These are phyloP conservation scores for Trissolcus japonicus DNA, from an alignment of 2,888 invertebrate species.

Conservation along the genomic window DNA sequence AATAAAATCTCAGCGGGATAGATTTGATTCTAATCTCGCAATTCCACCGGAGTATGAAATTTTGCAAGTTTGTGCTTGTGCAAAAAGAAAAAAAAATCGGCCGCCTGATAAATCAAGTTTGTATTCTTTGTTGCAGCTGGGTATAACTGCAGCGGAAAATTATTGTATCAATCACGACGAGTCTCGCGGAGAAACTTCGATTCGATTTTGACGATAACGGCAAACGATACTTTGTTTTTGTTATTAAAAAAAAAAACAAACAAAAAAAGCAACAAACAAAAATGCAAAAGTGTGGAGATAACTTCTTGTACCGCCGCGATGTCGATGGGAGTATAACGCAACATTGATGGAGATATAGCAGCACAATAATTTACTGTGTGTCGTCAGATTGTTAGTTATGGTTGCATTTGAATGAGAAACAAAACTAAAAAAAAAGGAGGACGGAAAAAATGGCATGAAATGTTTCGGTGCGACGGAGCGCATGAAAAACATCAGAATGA, in stretches of 20 bases:
- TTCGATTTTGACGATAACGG: no score
- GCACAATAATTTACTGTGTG: constrained; percentile 21
- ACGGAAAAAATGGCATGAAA: constrained; percentile 4
- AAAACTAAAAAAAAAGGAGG: constrained; percentile 11
- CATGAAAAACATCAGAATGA: constrained; percentile 15
- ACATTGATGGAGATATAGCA: constrained; percentile 9
- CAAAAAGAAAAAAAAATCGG: no score
- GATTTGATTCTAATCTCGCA: no score
- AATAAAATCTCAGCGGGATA: no score
- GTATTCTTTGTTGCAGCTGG: no score
- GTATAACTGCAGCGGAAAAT: no score
- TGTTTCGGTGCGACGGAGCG: constrained; percentile 3
- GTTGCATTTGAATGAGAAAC: constrained; percentile 7
- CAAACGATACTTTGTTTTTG: no score
- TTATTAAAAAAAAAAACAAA: constrained; percentile 2
- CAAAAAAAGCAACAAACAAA: constrained; percentile 5
- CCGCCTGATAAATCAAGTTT: no score
- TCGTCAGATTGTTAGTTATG: constrained; percentile 29
- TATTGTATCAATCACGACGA: no score
- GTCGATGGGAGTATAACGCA: constrained; percentile 26
- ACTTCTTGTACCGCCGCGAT: neutral
- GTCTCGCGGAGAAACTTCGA: no score
- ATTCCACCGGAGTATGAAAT: no score
- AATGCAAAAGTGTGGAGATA: neutral
- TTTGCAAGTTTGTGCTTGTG: no score